Percentiles rank a stretch among this genome's conserved stretches.
These are phyloP conservation scores for Austrolebias charrua DNA, from an alignment of 2,797 vertebrate genomes.

Conservation along the genomic window DNA sequence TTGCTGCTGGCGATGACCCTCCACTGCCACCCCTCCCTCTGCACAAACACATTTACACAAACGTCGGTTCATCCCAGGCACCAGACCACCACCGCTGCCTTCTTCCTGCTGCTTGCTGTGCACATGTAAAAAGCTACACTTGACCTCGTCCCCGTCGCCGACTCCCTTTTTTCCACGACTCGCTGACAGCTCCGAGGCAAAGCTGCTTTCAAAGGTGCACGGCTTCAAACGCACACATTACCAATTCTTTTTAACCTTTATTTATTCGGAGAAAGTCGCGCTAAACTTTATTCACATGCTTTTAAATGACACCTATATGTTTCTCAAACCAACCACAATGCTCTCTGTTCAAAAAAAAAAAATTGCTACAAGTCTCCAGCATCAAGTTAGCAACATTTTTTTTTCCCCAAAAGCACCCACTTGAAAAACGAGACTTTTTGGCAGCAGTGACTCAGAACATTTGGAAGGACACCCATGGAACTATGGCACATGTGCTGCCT, in stretches of 20 bases:
- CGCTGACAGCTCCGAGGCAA: constrained; percentile 63
- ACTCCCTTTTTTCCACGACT: constrained; percentile 24
- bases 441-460: constrained; percentile 48
- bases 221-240: constrained; percentile 43
- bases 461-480: constrained; percentile 62
- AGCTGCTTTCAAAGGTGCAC: constrained; percentile 59
- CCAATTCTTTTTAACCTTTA: constrained; percentile 47
- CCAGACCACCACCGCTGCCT: constrained; percentile 38
- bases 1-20: constrained; percentile 68
- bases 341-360: neutral
- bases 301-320: constrained; percentile 1
- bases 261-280: constrained; percentile 55
- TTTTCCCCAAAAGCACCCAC: neutral
- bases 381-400: too few species aligned
- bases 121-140: constrained; percentile 52
- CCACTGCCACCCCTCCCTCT: neutral
- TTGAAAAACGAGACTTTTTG: constrained; percentile 6
- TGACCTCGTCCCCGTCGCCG: constrained; percentile 55
- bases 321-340: constrained; percentile 9
- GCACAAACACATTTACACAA: constrained; percentile 31
- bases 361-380: constrained; percentile 1
- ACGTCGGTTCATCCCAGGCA: constrained; percentile 37
- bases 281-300: constrained; percentile 34
- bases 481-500: constrained; percentile 64
- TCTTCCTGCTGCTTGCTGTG: constrained; percentile 28